Evolutionary conservation across 2,797 vertebrate genomes (phyloP), one percentile per base, ranked within the genome.

Genomic region (Acridotheres tristis): DNA sequence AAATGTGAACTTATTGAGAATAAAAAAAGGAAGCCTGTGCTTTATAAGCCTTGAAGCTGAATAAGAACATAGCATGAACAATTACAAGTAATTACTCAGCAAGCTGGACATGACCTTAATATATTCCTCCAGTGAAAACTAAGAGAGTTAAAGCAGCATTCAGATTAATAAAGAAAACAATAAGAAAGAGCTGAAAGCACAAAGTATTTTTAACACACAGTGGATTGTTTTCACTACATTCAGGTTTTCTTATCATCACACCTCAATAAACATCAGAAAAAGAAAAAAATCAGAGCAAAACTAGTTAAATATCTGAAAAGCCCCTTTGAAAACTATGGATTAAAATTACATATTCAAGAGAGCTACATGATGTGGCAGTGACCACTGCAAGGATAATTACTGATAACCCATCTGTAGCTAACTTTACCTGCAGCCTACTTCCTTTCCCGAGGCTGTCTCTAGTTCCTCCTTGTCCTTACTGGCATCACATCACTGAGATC

Each of bases 351-450:
- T 16, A 48, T 48, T 86, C 51, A 62, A 73, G 59, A 66, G 26
- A 72, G 57, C 40, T 54, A 34, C 16, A 55, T n/a, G 54, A 84
- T 12, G 8, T 20, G 7, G 26, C 51, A 79, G 43, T 26, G 55
- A 81, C 61, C 58, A 62, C 66, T 43, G 36, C 42, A 80, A 75
- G 66, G 84, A 78, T 21, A 90, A 16, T 26, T 92, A 93, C 7
- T 74, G 73, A 72, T 90, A 95, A 90, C 65, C 59, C 50, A 66
- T 77, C 53, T 76, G 75, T 13, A 89, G 79, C 42, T 91, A 83
- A 73, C 78, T 87, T 50, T 42, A 50, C 34, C 72, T 71, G 21
- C 7, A 92, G 47, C 55, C 84, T 76, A 50, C 36, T 80, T 89
- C 81, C 63, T 62, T 58, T 82, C 63, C 81, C 1, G 1, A 59